phyloP scores from a whole-genome alignment of 2,797 vertebrate species.

The Fistularia tabacaria region DNA sequence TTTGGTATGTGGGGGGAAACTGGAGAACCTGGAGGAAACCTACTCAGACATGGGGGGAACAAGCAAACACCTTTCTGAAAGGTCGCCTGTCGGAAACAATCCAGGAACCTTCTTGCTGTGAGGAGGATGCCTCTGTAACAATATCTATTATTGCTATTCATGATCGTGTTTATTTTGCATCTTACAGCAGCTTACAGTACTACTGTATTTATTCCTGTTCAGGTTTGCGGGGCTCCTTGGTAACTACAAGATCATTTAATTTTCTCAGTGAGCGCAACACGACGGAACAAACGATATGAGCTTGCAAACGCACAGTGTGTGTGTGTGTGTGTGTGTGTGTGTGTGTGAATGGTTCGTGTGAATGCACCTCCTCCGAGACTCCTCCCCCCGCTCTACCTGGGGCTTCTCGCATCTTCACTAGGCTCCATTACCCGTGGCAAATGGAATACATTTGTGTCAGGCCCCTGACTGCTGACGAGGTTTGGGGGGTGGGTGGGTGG shows the following conservation, averaged over 20 bases:
- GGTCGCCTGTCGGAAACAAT: no score
- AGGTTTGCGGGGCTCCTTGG: conserved; percentile 17
- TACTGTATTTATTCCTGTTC: not conserved
- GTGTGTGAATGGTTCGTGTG: conserved; percentile 26
- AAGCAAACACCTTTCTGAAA: no score
- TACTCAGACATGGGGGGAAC: no score
- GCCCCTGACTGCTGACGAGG: conserved; percentile 45
- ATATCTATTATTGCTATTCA: no score
- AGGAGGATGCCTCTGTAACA: no score
- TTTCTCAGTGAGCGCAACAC: conserved; percentile 35
- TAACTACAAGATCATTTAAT: conserved; percentile 30
- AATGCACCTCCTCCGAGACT: conserved; percentile 28
- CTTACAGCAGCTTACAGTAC: no score
- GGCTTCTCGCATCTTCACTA: conserved; percentile 54
- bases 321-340: conserved; percentile 6
- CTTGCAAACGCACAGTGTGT: conserved; percentile 24
- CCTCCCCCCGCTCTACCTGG: conserved; percentile 41
- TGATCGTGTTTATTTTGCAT: no score
- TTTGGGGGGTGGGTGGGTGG: not conserved
- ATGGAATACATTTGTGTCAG: conserved; percentile 77
- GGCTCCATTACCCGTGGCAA: conserved; percentile 71
- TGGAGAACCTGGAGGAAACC: no score
- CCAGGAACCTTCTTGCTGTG: no score
- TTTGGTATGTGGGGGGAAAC: no score
- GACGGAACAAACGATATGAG: conserved; percentile 37